Evolutionary conservation across 2,888 invertebrate genomes (phyloP), one percentile per base, ranked within the genome.

Genomic region (Nemapogon koenigi): DNA sequence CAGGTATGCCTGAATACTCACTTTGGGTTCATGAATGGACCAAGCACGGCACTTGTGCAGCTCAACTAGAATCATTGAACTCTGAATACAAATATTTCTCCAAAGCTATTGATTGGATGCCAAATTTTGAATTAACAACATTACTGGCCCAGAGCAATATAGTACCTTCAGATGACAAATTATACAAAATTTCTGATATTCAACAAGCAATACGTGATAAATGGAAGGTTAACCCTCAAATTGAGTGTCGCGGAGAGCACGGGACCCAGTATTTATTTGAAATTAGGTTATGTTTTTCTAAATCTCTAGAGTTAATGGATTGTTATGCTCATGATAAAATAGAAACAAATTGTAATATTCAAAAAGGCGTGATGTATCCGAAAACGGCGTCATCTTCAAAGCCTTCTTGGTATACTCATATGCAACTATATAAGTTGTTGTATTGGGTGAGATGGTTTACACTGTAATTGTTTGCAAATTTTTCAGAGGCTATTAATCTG

Each of bases 21-120:
- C 73, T 91, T 15, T 91, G 91, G 91, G 72, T 83, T 41, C 91
- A 92, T 52, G 92, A 92, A 59, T 92, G 91, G 91, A 59, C 71
- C 1, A 92, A 92, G 52, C 92, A 92, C 57, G 92, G 92, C 2
- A 90, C 91, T 0, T 92, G 92, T 55, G 88, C 91, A 2, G 76
- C 83, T 1, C 35, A 40, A 0, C 45, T 89, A 2, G 69, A 82
- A 1, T 49, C 62, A 3, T 55, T 91, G 0, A 71, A 83, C 46
- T 80, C 79, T 13, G 87, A 90, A 51, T 49, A 75, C 0, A 87
- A 87, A 51, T 91, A 89, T 57, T 91, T 91, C 52, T 57, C 63
- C 0, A 72, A 82, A 45, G 90, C 88, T 0, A 53, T 91, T 2
- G 53, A 68, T 1, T 84, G 86, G 81, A 70, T 84, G 2, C 60